Percentiles rank a stretch among this genome's conserved stretches.
phyloP scores from a whole-genome alignment of 2,113 vertebrate genomes.

The Trogon melanurus region DNA sequence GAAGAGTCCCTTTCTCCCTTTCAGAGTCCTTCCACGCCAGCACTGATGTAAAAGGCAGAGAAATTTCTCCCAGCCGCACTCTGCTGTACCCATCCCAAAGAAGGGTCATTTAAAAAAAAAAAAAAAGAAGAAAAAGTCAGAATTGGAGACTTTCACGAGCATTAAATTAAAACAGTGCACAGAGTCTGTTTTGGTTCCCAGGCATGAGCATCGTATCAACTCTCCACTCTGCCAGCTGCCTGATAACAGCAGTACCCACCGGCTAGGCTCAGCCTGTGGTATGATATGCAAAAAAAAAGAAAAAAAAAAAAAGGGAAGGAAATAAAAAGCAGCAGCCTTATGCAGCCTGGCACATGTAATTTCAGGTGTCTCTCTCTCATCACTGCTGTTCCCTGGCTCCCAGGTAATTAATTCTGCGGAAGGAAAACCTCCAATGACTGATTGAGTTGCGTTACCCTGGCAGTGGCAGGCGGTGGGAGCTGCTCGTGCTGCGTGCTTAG shows the following conservation, averaged over 20 bases:
- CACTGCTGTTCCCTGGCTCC: not conserved
- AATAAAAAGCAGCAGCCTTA: not conserved
- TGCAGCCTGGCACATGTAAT: not conserved
- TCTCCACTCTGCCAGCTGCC: constrained; percentile 7
- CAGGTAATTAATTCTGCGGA: not conserved
- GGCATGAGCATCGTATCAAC: not conserved
- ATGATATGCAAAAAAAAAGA: not conserved
- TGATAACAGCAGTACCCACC: not conserved
- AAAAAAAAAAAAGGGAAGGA: not conserved
- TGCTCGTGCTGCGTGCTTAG: accelerated
- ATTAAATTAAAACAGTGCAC: not conserved
- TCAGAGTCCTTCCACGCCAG: not conserved
- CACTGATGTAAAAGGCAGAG: not conserved
- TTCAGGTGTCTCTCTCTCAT: not conserved
- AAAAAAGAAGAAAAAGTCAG: not conserved
- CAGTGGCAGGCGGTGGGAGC: not conserved
- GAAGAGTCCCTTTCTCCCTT: not conserved
- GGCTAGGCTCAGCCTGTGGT: not conserved
- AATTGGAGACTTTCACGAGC: not conserved
- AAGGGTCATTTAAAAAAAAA: accelerated
- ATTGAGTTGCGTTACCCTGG: accelerated
- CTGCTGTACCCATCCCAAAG: not conserved
- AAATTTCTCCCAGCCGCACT: not conserved
- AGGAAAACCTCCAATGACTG: not conserved
- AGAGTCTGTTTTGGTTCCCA: constrained; percentile 14